Conservation (phyloP, 2,113 vertebrate species). For the Cynocephalus volans region DNA sequence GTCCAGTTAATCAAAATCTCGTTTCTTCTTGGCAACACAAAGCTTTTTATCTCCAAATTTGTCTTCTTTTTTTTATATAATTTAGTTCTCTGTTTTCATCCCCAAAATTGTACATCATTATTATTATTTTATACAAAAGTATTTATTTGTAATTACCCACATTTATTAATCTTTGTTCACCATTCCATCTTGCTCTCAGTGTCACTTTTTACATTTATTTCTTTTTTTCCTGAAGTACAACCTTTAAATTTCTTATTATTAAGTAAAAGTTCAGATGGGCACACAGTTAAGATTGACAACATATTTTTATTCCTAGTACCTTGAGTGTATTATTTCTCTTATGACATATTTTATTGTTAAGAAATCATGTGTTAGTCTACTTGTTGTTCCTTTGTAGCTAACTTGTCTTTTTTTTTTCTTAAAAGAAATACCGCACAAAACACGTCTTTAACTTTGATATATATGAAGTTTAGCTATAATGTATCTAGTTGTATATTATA, state of each 20-base stretch:
- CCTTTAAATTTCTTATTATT: not conserved
- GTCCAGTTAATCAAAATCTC: conserved; percentile 5
- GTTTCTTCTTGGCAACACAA: not conserved
- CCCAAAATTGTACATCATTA: not conserved
- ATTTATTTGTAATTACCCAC: not conserved
- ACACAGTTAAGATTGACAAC: not conserved
- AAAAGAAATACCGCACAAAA: not conserved
- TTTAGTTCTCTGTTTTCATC: not conserved
- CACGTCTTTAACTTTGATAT: not conserved
- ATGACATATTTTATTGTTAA: not conserved
- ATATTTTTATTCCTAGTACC: not conserved
- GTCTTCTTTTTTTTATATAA: not conserved
- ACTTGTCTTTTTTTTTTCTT: not conserved
- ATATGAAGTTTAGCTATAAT: not conserved
- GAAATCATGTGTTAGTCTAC: not conserved
- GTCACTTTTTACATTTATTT: not conserved
- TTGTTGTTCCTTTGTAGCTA: not conserved
- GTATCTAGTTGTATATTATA: not conserved
- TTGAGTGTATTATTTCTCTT: not conserved
- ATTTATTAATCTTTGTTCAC: not conserved
- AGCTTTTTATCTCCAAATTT: conserved; percentile 12
- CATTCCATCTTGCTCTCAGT: not conserved
- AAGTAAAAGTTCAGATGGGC: not conserved
- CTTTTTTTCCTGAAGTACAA: not conserved
- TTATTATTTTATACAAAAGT: not conserved